Percentiles rank a stretch among this genome's conserved stretches.
Conservation (phyloP, 2,113 vertebrate genomes). For the Triplophysa rosa region DNA sequence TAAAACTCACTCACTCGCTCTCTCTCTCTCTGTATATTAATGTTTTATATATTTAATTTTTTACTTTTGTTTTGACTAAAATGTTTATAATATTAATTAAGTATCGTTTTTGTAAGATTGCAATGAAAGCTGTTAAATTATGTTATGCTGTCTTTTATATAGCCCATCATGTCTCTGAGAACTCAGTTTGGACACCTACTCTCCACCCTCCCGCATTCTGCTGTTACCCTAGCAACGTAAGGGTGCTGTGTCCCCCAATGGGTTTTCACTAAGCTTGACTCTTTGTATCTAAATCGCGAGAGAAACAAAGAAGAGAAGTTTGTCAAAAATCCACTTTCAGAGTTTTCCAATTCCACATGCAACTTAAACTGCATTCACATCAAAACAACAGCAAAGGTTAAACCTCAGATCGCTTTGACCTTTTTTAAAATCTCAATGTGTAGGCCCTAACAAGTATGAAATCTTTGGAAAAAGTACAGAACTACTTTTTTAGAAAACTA, state of each 20-base stretch:
- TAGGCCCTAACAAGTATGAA: slow-evolving; percentile 46
- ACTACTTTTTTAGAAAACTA: neutral
- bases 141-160: slow-evolving; percentile 21
- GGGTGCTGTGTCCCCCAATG: slow-evolving; percentile 53
- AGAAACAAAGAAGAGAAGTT: slow-evolving; percentile 25
- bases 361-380: slow-evolving; percentile 62
- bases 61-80: no score
- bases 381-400: slow-evolving; percentile 47
- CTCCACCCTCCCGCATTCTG: slow-evolving; percentile 52
- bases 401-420: slow-evolving; percentile 54
- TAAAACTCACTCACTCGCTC: no score
- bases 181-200: slow-evolving; percentile 53
- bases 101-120: neutral
- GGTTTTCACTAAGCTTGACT: slow-evolving; percentile 47
- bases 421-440: slow-evolving; percentile 56
- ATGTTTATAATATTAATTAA: no score
- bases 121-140: neutral
- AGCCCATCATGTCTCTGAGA: slow-evolving; percentile 39
- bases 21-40: no score
- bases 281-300: slow-evolving; percentile 39
- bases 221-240: slow-evolving; percentile 74
- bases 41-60: no score
- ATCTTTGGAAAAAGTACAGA: slow-evolving; percentile 39
- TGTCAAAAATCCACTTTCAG: slow-evolving; percentile 57
- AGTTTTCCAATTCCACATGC: slow-evolving; percentile 68